A percentile compares a stretch with the other conserved stretches of the same genome.
phyloP scores from a whole-genome alignment of 2,888 invertebrate species.

The Nymphalis polychloros region DNA sequence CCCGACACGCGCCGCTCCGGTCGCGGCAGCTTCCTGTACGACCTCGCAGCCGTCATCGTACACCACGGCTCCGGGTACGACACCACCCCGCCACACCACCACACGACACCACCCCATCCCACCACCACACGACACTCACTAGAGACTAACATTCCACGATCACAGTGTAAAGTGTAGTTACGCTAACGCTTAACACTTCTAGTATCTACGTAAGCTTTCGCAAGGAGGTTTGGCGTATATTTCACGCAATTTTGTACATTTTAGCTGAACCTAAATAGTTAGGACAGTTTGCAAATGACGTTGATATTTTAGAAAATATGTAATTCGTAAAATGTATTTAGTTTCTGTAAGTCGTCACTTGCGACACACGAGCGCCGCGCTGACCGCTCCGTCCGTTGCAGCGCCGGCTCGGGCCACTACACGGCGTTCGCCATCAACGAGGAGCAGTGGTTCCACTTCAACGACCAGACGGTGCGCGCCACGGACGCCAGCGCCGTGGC shows the following conservation, averaged over 20 bases:
- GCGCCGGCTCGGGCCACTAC: slow-evolving; percentile 92
- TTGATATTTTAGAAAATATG: not conserved
- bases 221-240: too few relatives aligned
- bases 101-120: too few relatives aligned
- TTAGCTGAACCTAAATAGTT: too few relatives aligned
- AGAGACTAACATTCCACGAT: too few relatives aligned
- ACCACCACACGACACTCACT: too few relatives aligned
- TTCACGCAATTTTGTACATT: too few relatives aligned
- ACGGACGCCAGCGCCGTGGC: slow-evolving; percentile 85
- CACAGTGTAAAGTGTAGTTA: too few relatives aligned
- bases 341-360: too few relatives aligned
- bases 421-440: slow-evolving; percentile 91
- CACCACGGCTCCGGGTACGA: slow-evolving; percentile 88
- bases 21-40: slow-evolving; percentile 85
- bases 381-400: slow-evolving; percentile 59
- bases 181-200: too few relatives aligned
- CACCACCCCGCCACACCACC: not conserved
- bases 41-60: slow-evolving; percentile 89
- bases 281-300: too few relatives aligned
- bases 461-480: slow-evolving; percentile 90
- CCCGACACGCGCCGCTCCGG: slow-evolving; percentile 84
- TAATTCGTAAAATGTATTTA: not conserved
- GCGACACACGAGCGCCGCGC: too few relatives aligned
- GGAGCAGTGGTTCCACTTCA: slow-evolving; percentile 92
- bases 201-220: too few relatives aligned